Evolutionary conservation across 2,113 vertebrate genomes (phyloP).

Genomic region (Holacanthus passer): DNA sequence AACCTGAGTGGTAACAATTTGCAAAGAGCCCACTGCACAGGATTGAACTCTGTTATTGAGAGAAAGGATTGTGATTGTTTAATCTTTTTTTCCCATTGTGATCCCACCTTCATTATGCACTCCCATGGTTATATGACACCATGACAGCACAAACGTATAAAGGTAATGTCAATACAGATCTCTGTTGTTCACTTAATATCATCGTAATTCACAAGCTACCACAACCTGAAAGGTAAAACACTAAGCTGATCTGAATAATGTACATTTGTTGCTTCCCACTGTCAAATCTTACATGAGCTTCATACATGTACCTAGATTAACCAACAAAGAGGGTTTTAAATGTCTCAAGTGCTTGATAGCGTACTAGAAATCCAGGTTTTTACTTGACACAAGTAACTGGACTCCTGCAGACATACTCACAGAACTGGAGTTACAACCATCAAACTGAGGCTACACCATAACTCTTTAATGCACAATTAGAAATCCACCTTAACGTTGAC

Average conservation of each 20-base stretch:
- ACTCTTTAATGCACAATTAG: not conserved
- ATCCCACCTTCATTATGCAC: not conserved
- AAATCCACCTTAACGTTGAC: not conserved
- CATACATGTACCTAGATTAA: not conserved
- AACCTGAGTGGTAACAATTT: constrained; percentile 32
- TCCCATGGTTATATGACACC: not conserved
- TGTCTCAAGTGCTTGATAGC: no score
- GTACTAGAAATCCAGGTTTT: no score
- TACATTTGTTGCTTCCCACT: no score
- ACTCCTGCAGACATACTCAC: no score
- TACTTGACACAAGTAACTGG: no score
- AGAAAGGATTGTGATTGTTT: constrained; percentile 15
- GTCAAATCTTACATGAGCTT: no score
- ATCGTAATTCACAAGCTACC: not conserved
- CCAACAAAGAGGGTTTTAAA: no score
- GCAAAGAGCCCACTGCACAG: constrained; percentile 1
- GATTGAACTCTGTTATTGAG: constrained; percentile 27
- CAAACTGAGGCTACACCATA: not conserved
- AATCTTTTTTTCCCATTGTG: constrained; percentile 4
- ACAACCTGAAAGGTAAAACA: not conserved
- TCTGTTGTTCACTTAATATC: not conserved
- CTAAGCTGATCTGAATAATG: not conserved
- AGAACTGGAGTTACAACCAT: no score
- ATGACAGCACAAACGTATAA: not conserved
- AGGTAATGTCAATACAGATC: not conserved